Evolutionary conservation across 2,797 vertebrate species (phyloP), one percentile per base, ranked within the genome.

Genomic region (Gallirallus australis): DNA sequence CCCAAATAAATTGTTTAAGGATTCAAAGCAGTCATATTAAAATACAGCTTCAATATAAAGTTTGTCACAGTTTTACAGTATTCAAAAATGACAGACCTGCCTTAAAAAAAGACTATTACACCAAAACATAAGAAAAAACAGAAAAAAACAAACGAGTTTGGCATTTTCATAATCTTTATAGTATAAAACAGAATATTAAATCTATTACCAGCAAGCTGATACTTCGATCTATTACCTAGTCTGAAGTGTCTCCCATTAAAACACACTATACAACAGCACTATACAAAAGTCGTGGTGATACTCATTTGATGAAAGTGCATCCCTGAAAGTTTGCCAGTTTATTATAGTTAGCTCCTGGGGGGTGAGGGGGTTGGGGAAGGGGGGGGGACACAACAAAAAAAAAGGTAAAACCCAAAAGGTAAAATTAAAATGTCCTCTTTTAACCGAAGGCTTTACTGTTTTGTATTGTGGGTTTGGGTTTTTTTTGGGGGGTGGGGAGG

Each of bases 31-130:
- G 96, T 98, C 98, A 98, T 99, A 98, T 98, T 99, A 99, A 99
- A 99, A 99, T 99, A 99, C 98, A 99, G 98, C 98, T 99, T 98
- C 98, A 98, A 98, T 99, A 99, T 98, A 99, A 99, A 99, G 98
- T 99, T 98, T 98, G 98, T 99, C 99, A 99, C 99, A 99, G 98
- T 99, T 99, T 99, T 98, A 99, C 99, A 99, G 98, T 99, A 98
- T 99, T 98, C 98, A 99, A 99, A 98, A 98, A 98, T 98, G 98
- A 98, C 98, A 98, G 97, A 97, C 97, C 98, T 98, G 98, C 98
- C 98, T 98, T 97, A 97, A 99, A 98, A 98, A 98, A 98, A 97
- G 97, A 98, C 98, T 98, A 97, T 98, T 98, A 98, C 98, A 98
- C 96, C 97, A 98, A 98, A 98, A 98, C 97, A 97, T 98, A 97